Conservation (phyloP, 2,797 vertebrate genomes). For the Sylvia borin region DNA sequence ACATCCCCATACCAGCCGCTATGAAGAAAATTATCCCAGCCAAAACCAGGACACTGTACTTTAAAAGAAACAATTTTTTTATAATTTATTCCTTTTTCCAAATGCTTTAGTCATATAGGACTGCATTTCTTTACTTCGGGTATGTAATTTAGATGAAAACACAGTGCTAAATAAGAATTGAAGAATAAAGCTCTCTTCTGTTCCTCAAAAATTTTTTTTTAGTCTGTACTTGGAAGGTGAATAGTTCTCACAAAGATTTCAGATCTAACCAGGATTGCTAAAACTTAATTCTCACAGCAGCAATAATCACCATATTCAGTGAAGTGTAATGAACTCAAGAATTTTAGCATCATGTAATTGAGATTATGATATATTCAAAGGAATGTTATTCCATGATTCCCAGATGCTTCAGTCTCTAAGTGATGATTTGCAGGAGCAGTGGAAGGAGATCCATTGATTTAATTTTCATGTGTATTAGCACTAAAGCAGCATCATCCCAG, state of each 20-base stretch:
- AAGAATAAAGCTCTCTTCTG: neutral
- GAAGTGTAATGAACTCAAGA: neutral
- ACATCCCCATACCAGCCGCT: neutral
- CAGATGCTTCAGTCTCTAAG: neutral
- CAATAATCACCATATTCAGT: neutral
- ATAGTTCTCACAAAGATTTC: neutral
- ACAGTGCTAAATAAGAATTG: neutral
- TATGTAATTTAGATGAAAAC: neutral
- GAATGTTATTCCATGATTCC: neutral
- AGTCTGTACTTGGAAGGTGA: neutral
- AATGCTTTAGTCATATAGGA: neutral
- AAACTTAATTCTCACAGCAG: neutral
- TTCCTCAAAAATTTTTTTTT: neutral
- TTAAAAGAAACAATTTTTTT: neutral
- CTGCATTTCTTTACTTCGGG: neutral
- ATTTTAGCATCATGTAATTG: neutral
- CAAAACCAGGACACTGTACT: neutral
- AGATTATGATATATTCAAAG: neutral
- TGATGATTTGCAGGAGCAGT: neutral
- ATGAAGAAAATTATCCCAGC: neutral
- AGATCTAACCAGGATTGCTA: neutral
- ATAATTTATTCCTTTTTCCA: neutral
- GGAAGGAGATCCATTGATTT: neutral
- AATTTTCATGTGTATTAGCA: neutral
- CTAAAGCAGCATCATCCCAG: neutral